Conservation (phyloP, 2,888 invertebrate species). For the Allygus modestus region DNA sequence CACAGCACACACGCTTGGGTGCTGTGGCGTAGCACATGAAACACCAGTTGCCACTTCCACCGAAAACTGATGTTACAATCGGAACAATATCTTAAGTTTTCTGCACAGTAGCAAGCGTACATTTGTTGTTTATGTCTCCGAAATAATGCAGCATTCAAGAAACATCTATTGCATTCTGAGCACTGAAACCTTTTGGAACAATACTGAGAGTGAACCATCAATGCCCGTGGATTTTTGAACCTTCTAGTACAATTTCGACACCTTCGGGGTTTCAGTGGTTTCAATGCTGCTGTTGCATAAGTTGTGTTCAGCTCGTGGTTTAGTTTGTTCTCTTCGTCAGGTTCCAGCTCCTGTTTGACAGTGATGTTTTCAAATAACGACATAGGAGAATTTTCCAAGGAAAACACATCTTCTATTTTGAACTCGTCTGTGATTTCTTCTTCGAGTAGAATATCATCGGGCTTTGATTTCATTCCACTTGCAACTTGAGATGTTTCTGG, state of each 20-base stretch:
- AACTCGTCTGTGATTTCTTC: background rate
- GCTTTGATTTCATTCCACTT: background rate
- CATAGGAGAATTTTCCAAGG: background rate
- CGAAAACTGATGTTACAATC: constrained; percentile 27
- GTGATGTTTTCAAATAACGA: background rate
- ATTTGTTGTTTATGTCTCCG: background rate
- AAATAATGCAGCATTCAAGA: constrained; percentile 12
- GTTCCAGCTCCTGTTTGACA: constrained; percentile 1
- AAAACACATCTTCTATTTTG: constrained; percentile 48
- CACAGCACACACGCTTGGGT: background rate
- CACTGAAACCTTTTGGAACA: constrained; percentile 20
- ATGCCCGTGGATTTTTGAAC: background rate
- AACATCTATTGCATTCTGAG: constrained; percentile 38
- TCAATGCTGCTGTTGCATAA: background rate
- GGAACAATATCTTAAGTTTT: background rate
- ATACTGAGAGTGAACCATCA: background rate
- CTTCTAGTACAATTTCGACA: background rate
- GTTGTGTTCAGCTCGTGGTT: background rate
- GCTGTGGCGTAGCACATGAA: constrained; percentile 22
- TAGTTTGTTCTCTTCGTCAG: background rate
- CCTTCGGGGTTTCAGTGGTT: background rate
- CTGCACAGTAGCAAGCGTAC: background rate
- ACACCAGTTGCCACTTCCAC: constrained; percentile 29
- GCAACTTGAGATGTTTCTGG: background rate
- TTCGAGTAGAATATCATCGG: background rate